phyloP scores from a whole-genome alignment of 2,888 invertebrate species.

The Lamellibrachia satsuma region DNA sequence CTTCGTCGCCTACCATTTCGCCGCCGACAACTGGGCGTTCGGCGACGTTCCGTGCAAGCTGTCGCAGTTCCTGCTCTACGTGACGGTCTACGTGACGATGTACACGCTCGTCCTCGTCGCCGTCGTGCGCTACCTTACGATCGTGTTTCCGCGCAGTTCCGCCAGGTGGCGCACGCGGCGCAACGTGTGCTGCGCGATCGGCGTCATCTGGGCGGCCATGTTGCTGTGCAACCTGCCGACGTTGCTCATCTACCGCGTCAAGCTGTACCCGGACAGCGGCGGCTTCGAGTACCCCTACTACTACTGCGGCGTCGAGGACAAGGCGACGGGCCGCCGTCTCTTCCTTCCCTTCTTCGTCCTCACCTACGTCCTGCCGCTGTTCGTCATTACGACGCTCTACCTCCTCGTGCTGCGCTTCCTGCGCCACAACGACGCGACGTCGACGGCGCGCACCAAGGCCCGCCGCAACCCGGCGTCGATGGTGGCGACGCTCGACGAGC shows the following conservation, averaged over 20 bases:
- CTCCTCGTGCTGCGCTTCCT: slow-evolving; percentile 83
- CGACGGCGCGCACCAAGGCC: slow-evolving; percentile 72
- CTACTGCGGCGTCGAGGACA: slow-evolving; percentile 38
- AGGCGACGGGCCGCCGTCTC: slow-evolving; percentile 40
- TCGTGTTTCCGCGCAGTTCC: slow-evolving; percentile 32
- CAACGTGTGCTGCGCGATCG: slow-evolving; percentile 20
- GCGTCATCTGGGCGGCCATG: slow-evolving; percentile 80
- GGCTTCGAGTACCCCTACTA: slow-evolving; percentile 26
- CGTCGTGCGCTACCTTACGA: slow-evolving; percentile 34
- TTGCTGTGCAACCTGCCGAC: slow-evolving; percentile 60
- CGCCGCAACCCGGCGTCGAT: slow-evolving; percentile 67
- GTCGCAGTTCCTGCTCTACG: slow-evolving; percentile 36
- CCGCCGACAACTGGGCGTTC: slow-evolving; percentile 40
- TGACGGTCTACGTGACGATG: slow-evolving; percentile 41
- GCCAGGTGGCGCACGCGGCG: slow-evolving; percentile 24
- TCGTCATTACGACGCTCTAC: slow-evolving; percentile 86
- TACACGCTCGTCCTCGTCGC: slow-evolving; percentile 40
- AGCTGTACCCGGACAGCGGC: slow-evolving; percentile 10
- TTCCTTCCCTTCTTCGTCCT: slow-evolving; percentile 76
- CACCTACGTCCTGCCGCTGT: slow-evolving; percentile 87
- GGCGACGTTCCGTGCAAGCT: slow-evolving; percentile 41
- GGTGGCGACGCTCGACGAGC: slow-evolving; percentile 18
- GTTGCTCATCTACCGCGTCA: slow-evolving; percentile 53
- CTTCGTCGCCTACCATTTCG: slow-evolving; percentile 39
- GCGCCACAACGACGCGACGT: slow-evolving; percentile 80